Percentiles rank a stretch among this genome's conserved stretches.
Evolutionary conservation across 2,797 vertebrate species (phyloP).

Genomic region (Stomatorhinus walkeri): DNA sequence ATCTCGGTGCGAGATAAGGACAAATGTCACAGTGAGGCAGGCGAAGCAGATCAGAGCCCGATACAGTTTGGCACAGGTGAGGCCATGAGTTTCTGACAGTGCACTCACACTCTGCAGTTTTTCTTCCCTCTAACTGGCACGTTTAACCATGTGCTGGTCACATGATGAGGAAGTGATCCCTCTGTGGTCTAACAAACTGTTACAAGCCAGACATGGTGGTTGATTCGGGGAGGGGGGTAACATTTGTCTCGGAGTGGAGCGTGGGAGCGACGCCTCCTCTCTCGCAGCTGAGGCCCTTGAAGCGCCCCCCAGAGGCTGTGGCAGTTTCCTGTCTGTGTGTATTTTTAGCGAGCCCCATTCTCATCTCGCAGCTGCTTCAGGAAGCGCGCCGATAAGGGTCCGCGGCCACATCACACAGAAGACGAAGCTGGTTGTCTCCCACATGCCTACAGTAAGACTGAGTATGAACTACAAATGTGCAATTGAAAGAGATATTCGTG

Average conservation of each 20-base stretch:
- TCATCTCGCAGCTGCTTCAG: neutral
- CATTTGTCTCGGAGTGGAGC: slow-evolving; percentile 1
- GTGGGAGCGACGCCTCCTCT: neutral
- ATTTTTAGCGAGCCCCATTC: slow-evolving; percentile 17
- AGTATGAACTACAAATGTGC: neutral
- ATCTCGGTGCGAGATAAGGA: neutral
- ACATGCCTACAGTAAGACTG: neutral
- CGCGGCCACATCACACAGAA: too few species aligned
- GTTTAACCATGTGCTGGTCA: slow-evolving; percentile 9
- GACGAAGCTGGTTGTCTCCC: neutral
- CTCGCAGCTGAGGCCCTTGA: neutral
- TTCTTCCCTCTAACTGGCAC: neutral
- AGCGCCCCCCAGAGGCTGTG: neutral
- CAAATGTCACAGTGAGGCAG: neutral
- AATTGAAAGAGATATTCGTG: neutral
- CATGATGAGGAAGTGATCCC: slow-evolving; percentile 21
- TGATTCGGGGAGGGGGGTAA: slow-evolving; percentile 5
- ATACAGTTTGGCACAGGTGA: neutral
- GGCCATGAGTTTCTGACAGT: neutral
- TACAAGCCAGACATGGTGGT: neutral
- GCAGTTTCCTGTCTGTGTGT: slow-evolving; percentile 14
- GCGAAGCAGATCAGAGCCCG: neutral
- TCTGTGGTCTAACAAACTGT: slow-evolving; percentile 24
- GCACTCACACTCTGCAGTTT: neutral
- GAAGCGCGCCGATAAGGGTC: neutral